A percentile compares a stretch with the other conserved stretches of the same genome.
These are phyloP conservation scores for Meteorus colon DNA, from an alignment of 2,888 invertebrate genomes.

Conservation along the genomic window DNA sequence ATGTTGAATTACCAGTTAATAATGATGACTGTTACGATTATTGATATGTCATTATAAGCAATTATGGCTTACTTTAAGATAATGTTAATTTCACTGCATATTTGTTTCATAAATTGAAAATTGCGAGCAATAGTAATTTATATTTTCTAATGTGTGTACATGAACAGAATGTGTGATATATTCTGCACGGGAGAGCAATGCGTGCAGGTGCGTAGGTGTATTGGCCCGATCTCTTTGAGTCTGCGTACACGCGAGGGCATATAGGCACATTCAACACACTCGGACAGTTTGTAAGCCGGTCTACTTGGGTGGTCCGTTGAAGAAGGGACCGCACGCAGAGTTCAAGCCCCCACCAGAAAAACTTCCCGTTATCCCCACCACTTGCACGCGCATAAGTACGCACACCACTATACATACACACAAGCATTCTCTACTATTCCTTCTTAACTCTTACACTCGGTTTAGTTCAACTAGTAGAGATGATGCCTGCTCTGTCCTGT, in stretches of 20 bases:
- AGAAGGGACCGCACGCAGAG: conserved; percentile 73
- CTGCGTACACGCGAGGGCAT: conserved; percentile 45
- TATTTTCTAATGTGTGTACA: conserved; percentile 6
- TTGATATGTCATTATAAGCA: no score
- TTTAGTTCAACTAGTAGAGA: conserved; percentile 2
- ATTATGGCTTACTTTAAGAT: no score
- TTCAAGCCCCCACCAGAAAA: conserved; percentile 69
- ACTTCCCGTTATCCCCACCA: conserved; percentile 57
- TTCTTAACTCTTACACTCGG: not conserved
- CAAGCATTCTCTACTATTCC: conserved; percentile 10
- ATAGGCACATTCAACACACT: conserved; percentile 39
- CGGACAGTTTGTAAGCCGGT: conserved; percentile 64
- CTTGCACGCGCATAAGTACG: conserved; percentile 53
- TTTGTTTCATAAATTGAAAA: not conserved
- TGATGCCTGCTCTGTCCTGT: not conserved
- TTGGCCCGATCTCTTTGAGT: conserved; percentile 26
- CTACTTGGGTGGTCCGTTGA: conserved; percentile 73
- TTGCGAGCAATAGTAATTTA: not conserved
- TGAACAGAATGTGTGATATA: conserved; percentile 21
- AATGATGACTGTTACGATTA: not conserved
- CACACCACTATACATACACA: conserved; percentile 45
- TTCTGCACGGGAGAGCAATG: conserved; percentile 5
- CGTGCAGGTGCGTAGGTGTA: conserved; percentile 55
- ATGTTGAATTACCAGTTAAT: not conserved
- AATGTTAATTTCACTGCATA: not conserved